These are phyloP conservation scores for Eupithecia dodoneata DNA, from an alignment of 2,888 invertebrate species.

Conservation along the genomic window DNA sequence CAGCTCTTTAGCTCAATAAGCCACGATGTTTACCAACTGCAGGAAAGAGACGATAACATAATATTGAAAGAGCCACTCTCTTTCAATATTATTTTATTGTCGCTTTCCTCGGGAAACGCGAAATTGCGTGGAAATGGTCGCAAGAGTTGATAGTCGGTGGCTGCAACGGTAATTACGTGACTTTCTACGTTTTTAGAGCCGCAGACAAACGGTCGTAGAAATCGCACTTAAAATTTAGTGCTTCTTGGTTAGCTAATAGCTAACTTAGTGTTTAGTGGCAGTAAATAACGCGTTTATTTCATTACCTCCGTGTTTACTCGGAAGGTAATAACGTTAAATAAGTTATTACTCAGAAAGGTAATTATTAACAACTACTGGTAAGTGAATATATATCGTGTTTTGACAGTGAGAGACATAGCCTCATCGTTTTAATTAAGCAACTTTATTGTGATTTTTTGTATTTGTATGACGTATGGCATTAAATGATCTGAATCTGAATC, in stretches of 20 bases:
- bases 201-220: not conserved
- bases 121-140: conserved; percentile 19
- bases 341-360: not conserved
- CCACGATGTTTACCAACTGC: conserved; percentile 4
- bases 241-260: not conserved
- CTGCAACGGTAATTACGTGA: conserved; percentile 11
- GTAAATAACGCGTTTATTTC: not conserved
- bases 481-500: no score
- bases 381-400: not conserved
- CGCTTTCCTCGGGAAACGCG: conserved; percentile 17
- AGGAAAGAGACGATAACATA: conserved; percentile 21
- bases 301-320: not conserved
- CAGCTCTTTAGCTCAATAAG: not conserved
- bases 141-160: conserved; percentile 15
- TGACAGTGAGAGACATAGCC: no score
- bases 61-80: conserved; percentile 4
- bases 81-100: no score
- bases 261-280: not conserved
- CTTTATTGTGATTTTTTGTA: no score
- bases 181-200: not conserved
- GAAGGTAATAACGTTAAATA: not conserved
- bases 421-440: no score
- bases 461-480: no score
- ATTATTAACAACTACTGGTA: not conserved
- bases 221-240: not conserved